Evolutionary conservation across 1,140 invertebrate genomes (phyloP), one percentile per base, ranked within the genome.

Genomic region (Phortica variegata): DNA sequence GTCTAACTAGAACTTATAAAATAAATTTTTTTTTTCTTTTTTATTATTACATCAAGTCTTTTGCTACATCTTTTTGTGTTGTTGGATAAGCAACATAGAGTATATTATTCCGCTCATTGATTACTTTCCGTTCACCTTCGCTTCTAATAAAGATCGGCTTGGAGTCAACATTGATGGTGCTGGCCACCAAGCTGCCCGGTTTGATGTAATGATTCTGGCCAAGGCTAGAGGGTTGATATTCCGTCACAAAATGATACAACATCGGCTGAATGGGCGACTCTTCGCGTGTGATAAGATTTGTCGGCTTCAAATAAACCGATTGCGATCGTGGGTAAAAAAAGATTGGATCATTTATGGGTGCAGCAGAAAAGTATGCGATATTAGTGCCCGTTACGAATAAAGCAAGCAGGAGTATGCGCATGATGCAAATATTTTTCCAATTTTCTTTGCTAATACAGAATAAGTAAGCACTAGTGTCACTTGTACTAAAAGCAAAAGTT

Each of bases 201-300:
- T 71, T 71, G 2, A 68, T 37, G 15, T 68, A 66, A 21, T 63
- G 53, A n/a, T 56, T 71, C 36, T 62, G 50, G 0, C 62, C 62
- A 47, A 71, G 23, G 1, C 48, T 26, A 3, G 49, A 57, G 33
- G 66, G 60, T 4, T 50, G 51, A 26, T 66, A 63, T 3, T 71
- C 66, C 16, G 52, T 54, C 7, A 71, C 40, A 2, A 59, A 54
- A 7, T 63, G 62, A 17, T 61, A 63, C 1, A 31, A 38, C 55
- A 58, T 58, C 2, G 58, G 43, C 6, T 47, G n/a, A n/a, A n/a
- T 15, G 20, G 49, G 20, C 13, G 49, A 45, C 26, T 58, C 42
- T 10, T 26, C 15, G 16, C 52, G 47, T 2, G 53, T 17, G 23
- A 61, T 50, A 6, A 66, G 37, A 9, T 51, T 47, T 23, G 44